Evolutionary conservation across 2,113 vertebrate species (phyloP).

Genomic region (Alligator mississippiensis): DNA sequence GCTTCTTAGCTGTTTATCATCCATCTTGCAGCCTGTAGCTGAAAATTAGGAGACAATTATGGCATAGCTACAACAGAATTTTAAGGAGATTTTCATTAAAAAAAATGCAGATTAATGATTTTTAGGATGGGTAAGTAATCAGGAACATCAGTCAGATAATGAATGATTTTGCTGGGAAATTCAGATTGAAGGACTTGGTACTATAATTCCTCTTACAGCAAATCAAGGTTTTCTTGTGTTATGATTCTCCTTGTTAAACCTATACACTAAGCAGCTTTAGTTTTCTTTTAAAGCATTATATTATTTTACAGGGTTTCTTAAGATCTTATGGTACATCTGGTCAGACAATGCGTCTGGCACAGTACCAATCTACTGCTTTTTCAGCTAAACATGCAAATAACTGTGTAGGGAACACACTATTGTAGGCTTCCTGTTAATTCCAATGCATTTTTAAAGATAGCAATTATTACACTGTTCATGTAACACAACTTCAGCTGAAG

Average conservation of each 20-base stretch:
- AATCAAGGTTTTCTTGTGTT: constrained; percentile 44
- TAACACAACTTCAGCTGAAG: constrained; percentile 9
- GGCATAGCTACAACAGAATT: constrained; percentile 23
- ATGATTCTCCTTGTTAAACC: background rate
- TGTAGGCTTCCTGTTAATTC: constrained; percentile 16
- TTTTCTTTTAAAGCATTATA: constrained; percentile 30
- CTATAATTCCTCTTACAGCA: constrained; percentile 23
- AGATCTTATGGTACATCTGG: constrained; percentile 51
- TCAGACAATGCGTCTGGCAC: constrained; percentile 52
- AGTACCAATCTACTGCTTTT: constrained; percentile 4
- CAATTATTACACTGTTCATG: background rate
- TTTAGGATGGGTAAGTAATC: constrained; percentile 25
- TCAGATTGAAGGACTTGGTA: background rate
- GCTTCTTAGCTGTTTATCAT: constrained; percentile 21
- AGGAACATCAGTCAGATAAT: constrained; percentile 57
- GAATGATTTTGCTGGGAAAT: constrained; percentile 41
- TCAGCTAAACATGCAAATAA: constrained; percentile 54
- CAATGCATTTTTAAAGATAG: constrained; percentile 40
- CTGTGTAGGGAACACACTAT: background rate
- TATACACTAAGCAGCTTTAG: constrained; percentile 34
- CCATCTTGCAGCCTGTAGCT: background rate
- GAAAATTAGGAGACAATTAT: constrained; percentile 19
- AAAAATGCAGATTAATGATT: constrained; percentile 22
- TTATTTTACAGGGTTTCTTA: constrained; percentile 39
- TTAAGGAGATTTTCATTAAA: background rate